Evolutionary conservation across 2,797 vertebrate species (phyloP), one percentile per base, ranked within the genome.

Genomic region (Phrynocephalus guinanensis): DNA sequence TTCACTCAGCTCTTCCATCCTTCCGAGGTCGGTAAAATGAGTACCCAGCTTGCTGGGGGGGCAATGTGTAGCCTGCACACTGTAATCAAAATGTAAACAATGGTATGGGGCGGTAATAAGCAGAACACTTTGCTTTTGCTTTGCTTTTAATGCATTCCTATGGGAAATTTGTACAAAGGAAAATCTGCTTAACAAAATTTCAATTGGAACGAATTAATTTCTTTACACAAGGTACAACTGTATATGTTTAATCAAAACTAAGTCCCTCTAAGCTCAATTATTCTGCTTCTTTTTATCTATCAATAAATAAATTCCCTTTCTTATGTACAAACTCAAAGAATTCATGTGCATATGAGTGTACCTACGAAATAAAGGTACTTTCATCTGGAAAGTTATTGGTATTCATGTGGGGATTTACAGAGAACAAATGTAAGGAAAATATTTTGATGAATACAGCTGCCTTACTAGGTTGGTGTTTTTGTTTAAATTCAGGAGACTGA

Each of bases 401-500:
- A 52, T 18, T 85, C 89, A 20, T 1, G 70, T 83, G 26, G 76
- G 38, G 76, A 82, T 13, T 88, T 63, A 24, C 20, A 87, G 26
- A 63, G 89, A n/a, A 33, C 86, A 38, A 73, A 16, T 15, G 13
- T 67, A 38, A 20, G 2, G 24, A 75, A 86, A 82, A 66, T 0
- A 0, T 11, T 18, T 48, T 87, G 60, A 28, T 50, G 0, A 44
- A 33, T 63, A 2, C 6, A 1, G 1, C n/a, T 50, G 73, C 72
- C 72, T 89, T 20, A 85, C 6, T 44, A 72, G 67, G 52, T 67
- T 33, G 48, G 67, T 33, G 30, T 78, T 50, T 1, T 38, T 92
- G 28, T 89, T 79, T 80, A 20, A 71, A 92, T 91, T 68, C 94
- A 99, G 99, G 98, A 99, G 86, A 98, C 98, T 0, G 99, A 99